These are phyloP conservation scores for Andricus grossulariae DNA, from an alignment of 1,140 invertebrate species.

Conservation along the genomic window DNA sequence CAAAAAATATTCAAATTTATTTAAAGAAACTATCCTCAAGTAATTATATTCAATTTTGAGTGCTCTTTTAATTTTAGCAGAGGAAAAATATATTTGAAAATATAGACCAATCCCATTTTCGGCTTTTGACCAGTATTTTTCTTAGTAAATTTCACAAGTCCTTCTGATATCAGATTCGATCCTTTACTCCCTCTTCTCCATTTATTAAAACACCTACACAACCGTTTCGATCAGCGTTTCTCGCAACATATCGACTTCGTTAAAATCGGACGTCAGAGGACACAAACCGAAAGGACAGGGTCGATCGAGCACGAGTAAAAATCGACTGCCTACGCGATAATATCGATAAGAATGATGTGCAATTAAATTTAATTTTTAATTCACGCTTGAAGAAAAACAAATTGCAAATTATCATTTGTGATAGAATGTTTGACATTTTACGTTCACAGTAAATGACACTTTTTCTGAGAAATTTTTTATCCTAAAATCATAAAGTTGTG, in stretches of 20 bases:
- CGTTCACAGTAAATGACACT: too few relatives aligned
- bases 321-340: neutral
- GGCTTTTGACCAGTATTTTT: too few relatives aligned
- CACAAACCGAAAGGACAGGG: slow-evolving; percentile 1
- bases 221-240: slow-evolving; percentile 25
- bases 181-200: neutral
- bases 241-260: slow-evolving; percentile 20
- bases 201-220: slow-evolving; percentile 19
- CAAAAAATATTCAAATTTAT: too few relatives aligned
- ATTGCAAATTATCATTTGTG: neutral
- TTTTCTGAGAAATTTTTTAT: too few relatives aligned
- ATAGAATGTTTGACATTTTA: neutral
- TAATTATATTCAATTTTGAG: too few relatives aligned
- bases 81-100: too few relatives aligned
- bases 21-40: too few relatives aligned
- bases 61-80: too few relatives aligned
- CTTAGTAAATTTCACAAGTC: too few relatives aligned
- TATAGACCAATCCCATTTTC: too few relatives aligned
- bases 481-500: too few relatives aligned
- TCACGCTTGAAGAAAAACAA: neutral
- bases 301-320: neutral
- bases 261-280: slow-evolving; percentile 21
- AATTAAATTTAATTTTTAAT: slow-evolving; percentile 4
- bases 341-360: too few relatives aligned
- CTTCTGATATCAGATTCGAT: neutral